These are phyloP conservation scores for Anorthoa munda DNA, from an alignment of 2,888 invertebrate species.

Conservation along the genomic window DNA sequence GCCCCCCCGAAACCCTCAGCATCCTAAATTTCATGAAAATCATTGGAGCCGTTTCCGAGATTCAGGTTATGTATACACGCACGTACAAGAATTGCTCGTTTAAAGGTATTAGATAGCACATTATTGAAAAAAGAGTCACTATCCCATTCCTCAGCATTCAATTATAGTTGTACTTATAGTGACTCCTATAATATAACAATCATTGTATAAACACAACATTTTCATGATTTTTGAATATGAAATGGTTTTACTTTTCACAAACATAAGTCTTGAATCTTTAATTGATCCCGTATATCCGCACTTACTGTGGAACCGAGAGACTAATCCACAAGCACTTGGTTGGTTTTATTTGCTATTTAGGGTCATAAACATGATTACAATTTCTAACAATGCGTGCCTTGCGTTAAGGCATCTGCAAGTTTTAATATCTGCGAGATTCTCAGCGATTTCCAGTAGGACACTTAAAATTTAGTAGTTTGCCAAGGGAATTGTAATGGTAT, in stretches of 20 bases:
- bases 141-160: not conserved
- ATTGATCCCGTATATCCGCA: not conserved
- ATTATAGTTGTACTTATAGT: not conserved
- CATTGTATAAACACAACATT: not conserved
- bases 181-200: not conserved
- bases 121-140: not conserved
- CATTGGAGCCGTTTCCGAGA: too few relatives aligned
- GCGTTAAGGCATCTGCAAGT: conserved; percentile 22
- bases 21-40: too few relatives aligned
- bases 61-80: too few relatives aligned
- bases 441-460: conserved; percentile 7
- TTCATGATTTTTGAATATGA: not conserved
- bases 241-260: not conserved
- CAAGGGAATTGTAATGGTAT: not conserved
- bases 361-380: conserved; percentile 5
- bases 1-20: too few relatives aligned
- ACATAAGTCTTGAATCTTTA: not conserved
- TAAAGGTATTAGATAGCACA: too few relatives aligned
- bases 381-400: conserved; percentile 12
- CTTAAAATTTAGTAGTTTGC: not conserved
- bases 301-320: not conserved
- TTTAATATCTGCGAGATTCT: conserved; percentile 9
- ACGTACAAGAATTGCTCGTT: too few relatives aligned
- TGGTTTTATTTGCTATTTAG: conserved; percentile 4
- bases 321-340: not conserved